Percentiles rank a stretch among this genome's conserved stretches.
phyloP scores from a whole-genome alignment of 1,140 invertebrate species.

The Atopsyche davidsoni region DNA sequence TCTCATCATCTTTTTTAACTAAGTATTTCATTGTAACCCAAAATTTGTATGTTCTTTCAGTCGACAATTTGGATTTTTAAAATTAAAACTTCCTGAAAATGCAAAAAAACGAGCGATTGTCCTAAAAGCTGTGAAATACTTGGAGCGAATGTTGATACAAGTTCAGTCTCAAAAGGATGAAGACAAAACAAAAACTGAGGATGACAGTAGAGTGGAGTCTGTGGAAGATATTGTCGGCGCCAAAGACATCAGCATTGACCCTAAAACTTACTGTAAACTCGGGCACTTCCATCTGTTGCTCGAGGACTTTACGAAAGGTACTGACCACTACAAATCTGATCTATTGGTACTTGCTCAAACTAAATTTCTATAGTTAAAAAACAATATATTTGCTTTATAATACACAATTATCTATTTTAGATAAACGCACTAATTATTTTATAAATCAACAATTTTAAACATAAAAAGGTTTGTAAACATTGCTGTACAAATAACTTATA shows the following conservation, averaged over 20 bases:
- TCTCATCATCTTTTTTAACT: no score
- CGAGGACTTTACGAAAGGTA: conserved; percentile 88
- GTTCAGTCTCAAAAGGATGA: conserved; percentile 53
- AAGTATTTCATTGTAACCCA: not conserved
- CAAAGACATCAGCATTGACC: conserved; percentile 73
- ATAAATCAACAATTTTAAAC: not conserved
- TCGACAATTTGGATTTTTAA: conserved; percentile 80
- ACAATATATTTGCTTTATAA: not conserved
- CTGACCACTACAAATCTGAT: not conserved
- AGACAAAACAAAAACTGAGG: conserved; percentile 24
- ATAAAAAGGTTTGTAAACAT: no score
- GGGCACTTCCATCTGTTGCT: conserved; percentile 89
- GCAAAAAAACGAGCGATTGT: conserved; percentile 69
- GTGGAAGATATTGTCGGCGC: conserved; percentile 27
- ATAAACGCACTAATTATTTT: not conserved
- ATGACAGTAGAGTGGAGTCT: conserved; percentile 24
- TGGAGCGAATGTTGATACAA: conserved; percentile 77
- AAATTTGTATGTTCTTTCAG: conserved; percentile 55
- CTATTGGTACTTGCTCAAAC: not conserved
- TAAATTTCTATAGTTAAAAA: not conserved
- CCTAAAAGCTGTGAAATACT: conserved; percentile 75
- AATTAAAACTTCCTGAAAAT: conserved; percentile 69
- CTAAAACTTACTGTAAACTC: conserved; percentile 87
- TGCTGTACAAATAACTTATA: no score
- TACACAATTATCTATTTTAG: not conserved